Evolutionary conservation across 2,888 invertebrate species (phyloP).

Genomic region (Brenthis ino): DNA sequence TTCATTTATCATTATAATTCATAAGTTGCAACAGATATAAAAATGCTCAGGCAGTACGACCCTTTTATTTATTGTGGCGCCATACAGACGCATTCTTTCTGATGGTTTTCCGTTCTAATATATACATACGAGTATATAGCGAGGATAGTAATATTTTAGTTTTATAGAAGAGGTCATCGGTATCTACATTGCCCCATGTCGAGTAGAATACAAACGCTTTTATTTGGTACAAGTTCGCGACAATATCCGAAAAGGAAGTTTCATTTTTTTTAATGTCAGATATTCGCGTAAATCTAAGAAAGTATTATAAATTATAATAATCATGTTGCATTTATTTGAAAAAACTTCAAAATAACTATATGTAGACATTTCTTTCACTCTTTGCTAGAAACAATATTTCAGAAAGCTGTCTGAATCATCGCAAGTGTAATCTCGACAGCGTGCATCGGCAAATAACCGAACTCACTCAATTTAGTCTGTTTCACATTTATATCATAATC

Average conservation of each 20-base stretch:
- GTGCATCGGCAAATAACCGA: slow-evolving; percentile 7
- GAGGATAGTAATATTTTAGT: no score
- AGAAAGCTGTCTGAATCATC: slow-evolving; percentile 20
- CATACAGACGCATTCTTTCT: slow-evolving; percentile 4
- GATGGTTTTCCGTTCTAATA: slow-evolving; percentile 8
- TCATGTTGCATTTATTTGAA: background rate
- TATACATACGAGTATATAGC: background rate
- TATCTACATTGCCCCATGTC: no score
- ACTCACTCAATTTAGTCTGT: background rate
- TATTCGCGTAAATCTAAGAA: background rate
- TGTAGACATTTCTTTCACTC: background rate
- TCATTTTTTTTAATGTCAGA: no score
- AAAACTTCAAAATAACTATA: no score
- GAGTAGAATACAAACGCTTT: no score
- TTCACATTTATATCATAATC: no score
- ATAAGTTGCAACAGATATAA: slow-evolving; percentile 15
- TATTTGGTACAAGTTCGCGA: background rate
- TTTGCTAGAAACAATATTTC: background rate
- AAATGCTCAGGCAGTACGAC: background rate
- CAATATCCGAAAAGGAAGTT: no score
- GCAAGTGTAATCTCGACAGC: slow-evolving; percentile 22
- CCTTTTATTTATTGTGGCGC: slow-evolving; percentile 18
- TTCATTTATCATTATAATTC: background rate
- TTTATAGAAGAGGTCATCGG: no score
- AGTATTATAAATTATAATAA: background rate